Evolutionary conservation across 2,797 vertebrate genomes (phyloP).

Genomic region (Chelonia mydas): DNA sequence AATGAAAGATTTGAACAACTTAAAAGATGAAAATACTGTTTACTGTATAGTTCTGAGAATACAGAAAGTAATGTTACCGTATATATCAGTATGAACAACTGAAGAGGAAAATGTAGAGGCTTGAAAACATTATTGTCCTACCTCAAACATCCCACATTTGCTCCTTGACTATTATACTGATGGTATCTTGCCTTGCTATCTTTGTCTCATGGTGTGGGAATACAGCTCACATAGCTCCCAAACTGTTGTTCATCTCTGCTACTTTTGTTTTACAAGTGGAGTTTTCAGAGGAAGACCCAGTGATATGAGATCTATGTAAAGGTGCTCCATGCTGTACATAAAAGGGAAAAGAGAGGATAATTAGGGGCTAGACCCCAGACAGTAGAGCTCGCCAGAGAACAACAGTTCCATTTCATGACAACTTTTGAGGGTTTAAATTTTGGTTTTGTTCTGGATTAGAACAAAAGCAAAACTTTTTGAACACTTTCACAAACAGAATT

Average conservation of each 20-base stretch:
- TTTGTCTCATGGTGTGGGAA: not conserved
- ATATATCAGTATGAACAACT: not conserved
- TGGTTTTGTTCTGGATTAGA: slow-evolving; percentile 20
- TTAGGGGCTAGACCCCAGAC: not conserved
- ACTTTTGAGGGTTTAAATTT: not conserved
- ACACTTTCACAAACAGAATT: not conserved
- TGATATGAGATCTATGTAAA: not conserved
- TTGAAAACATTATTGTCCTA: not conserved
- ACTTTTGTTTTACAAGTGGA: not conserved
- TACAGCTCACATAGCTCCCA: not conserved
- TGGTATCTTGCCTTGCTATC: not conserved
- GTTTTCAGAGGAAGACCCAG: not conserved
- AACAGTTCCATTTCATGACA: not conserved
- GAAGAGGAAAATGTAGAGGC: not conserved
- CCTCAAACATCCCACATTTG: not conserved
- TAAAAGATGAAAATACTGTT: not conserved
- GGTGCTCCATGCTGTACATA: not conserved
- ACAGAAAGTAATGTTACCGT: not conserved
- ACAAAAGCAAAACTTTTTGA: slow-evolving; percentile 15
- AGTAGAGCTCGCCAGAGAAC: slow-evolving; percentile 1
- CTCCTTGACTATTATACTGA: not conserved
- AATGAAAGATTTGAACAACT: not conserved
- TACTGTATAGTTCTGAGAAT: not conserved
- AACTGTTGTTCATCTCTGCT: not conserved
- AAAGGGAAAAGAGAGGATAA: not conserved